Evolutionary conservation across 2,797 vertebrate genomes (phyloP).

Genomic region (Vespertilio murinus): DNA sequence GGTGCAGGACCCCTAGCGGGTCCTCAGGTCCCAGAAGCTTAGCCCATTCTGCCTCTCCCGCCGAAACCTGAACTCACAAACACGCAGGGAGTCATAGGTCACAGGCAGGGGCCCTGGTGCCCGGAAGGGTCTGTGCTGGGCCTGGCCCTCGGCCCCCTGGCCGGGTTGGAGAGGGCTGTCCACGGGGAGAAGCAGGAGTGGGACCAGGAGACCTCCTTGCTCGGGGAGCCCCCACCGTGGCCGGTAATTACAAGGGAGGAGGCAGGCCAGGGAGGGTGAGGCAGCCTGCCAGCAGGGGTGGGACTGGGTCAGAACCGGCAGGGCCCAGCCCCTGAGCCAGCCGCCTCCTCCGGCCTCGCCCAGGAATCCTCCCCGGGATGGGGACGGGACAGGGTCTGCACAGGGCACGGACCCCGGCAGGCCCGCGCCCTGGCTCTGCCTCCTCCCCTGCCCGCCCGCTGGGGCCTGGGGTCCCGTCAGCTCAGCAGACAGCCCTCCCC

Average conservation of each 20-base stretch:
- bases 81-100: background rate
- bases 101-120: background rate
- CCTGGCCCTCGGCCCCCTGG: background rate
- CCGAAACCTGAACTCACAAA: background rate
- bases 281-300: background rate
- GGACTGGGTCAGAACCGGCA: background rate
- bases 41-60: background rate
- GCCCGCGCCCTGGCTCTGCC: background rate
- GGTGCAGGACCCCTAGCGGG: background rate
- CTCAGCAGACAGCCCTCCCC: background rate
- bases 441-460: background rate
- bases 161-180: background rate
- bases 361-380: too few relatives aligned
- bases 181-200: too few relatives aligned
- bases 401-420: background rate
- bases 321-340: background rate
- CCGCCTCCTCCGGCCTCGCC: background rate
- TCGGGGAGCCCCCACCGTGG: background rate
- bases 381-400: background rate
- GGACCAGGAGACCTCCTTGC: background rate
- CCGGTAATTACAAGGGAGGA: background rate
- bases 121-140: fast-evolving
- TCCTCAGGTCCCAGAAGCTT: background rate
- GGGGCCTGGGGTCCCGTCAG: background rate
- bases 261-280: background rate